Conservation (phyloP, 2,888 invertebrate genomes). For the Lasioglossum malachurum region DNA sequence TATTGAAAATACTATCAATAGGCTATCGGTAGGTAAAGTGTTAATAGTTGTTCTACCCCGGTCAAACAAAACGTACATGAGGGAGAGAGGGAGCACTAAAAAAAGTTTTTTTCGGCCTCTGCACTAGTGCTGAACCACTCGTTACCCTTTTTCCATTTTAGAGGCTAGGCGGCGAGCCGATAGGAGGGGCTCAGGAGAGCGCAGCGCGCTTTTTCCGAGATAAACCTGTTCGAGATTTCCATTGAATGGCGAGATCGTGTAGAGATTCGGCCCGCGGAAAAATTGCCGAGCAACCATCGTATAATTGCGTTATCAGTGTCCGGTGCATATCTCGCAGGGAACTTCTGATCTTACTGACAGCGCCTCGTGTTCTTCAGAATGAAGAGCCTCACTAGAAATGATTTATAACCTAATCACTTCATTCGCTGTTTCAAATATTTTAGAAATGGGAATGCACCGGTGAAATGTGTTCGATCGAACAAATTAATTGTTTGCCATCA, state of each 20-base stretch:
- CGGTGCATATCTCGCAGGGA: conserved; percentile 58
- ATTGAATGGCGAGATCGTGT: conserved; percentile 73
- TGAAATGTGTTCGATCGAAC: too few species aligned
- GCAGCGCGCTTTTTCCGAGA: conserved; percentile 51
- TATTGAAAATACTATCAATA: too few species aligned
- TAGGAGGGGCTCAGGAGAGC: conserved; percentile 14
- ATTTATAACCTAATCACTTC: background rate
- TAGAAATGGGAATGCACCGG: background rate
- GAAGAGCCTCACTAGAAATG: background rate
- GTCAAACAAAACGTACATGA: background rate
- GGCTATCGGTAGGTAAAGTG: background rate
- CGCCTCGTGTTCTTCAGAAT: background rate
- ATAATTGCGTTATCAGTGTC: conserved; percentile 67
- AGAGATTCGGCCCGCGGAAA: conserved; percentile 66
- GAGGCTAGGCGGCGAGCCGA: conserved; percentile 7
- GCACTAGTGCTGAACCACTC: conserved; percentile 24
- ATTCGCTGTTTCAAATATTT: background rate
- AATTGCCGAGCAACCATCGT: conserved; percentile 51
- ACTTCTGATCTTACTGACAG: conserved; percentile 59
- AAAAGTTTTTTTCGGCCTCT: background rate
- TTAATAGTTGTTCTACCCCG: background rate
- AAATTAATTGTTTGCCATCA: too few species aligned
- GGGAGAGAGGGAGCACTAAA: background rate
- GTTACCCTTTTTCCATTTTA: conserved; percentile 33
- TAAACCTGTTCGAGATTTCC: conserved; percentile 64